Base-by-base conservation (phyloP, 1,140 invertebrate genomes). In the Zaprionus tsacasi region DNA sequence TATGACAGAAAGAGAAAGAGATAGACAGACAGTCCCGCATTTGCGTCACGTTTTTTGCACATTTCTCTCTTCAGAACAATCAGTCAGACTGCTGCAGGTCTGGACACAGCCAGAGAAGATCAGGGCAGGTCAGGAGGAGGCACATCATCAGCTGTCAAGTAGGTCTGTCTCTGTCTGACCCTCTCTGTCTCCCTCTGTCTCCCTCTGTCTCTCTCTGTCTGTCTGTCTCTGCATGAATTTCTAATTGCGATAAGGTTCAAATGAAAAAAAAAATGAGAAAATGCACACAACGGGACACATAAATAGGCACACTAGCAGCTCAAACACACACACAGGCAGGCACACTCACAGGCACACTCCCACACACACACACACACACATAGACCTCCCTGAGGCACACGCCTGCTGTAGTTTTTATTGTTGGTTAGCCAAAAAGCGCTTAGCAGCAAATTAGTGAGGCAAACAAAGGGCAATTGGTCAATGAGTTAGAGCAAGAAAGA, bases 171-270 rank as follows among this genome's bases (percentile, higher is more conserved):
- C 54, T 55, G 77, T 33, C 21, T 21, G n/a, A n/a, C n/a, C n/a
- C 21, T 21, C 21, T 21, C 57, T 57, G 73, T 36, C 73, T 59
- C n/a, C n/a, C 58, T 57, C 72, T 78, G 68, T 54, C 59, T 54
- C 70, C n/a, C 45, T 17, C 54, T 55, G 77, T 33, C 21, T 21
- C 21, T 21, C 21, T 21, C 57, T 57, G 73, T 36, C 73, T 59
- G 63, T 57, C 72, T 78, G 68, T 54, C 59, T 54, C 70, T 72
- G 80, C 80, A 88, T 88, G 83, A 82, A 73, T 80, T 73, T 70
- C 80, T 83, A 88, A 88, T 88, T 88, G 80, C 81, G 83, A 88
- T 87, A 88, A 88, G 83, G 79, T 54, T 66, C 10, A 65, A 52
- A 73, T 86, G 82, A 86, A 77, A 82, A 87, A 86, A 79, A 79